Evolutionary conservation across 53 echinoderm and acorn worm genomes (phyloP).

Genomic region (Luidia sarsii): DNA sequence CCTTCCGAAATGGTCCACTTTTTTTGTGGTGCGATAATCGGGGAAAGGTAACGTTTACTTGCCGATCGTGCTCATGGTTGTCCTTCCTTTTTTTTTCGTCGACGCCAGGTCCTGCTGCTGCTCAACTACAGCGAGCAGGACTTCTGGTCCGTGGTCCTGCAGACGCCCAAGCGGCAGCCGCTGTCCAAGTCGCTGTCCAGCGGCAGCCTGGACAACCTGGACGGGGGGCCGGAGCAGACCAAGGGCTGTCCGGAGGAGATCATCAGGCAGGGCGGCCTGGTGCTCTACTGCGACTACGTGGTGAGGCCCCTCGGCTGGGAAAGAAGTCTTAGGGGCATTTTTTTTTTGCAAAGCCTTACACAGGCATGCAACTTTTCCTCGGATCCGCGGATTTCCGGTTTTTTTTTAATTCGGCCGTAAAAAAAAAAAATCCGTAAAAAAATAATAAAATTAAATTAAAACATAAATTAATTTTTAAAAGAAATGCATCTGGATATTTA

Average conservation of each 20-base stretch:
- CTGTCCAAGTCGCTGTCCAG: slow-evolving; percentile 90
- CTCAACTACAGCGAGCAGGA: slow-evolving; percentile 84
- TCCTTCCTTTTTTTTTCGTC: neutral
- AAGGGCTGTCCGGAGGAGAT: slow-evolving; percentile 76
- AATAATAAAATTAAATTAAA: too few species aligned
- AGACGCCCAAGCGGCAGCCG: slow-evolving; percentile 78
- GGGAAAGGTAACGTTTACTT: too few species aligned
- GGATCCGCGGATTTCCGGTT: too few species aligned
- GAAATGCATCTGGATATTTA: too few species aligned
- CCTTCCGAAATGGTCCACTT: too few species aligned
- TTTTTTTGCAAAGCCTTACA: too few species aligned
- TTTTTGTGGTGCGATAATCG: too few species aligned
- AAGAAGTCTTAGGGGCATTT: neutral
- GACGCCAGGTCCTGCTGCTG: slow-evolving; percentile 70
- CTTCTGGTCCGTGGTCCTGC: slow-evolving; percentile 82
- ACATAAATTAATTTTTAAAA: too few species aligned
- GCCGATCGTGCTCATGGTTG: too few species aligned
- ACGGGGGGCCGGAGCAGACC: slow-evolving; percentile 43
- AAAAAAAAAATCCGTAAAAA: too few species aligned
- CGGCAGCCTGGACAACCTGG: slow-evolving; percentile 82
- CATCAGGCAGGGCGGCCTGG: slow-evolving; percentile 82
- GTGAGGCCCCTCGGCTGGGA: slow-evolving; percentile 67
- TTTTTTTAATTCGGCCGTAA: too few species aligned
- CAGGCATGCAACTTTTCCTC: too few species aligned
- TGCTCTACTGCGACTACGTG: slow-evolving; percentile 97